Percentiles rank a stretch among this genome's conserved stretches.
phyloP scores from a whole-genome alignment of 2,797 vertebrate genomes.

The Cossypha heuglini region DNA sequence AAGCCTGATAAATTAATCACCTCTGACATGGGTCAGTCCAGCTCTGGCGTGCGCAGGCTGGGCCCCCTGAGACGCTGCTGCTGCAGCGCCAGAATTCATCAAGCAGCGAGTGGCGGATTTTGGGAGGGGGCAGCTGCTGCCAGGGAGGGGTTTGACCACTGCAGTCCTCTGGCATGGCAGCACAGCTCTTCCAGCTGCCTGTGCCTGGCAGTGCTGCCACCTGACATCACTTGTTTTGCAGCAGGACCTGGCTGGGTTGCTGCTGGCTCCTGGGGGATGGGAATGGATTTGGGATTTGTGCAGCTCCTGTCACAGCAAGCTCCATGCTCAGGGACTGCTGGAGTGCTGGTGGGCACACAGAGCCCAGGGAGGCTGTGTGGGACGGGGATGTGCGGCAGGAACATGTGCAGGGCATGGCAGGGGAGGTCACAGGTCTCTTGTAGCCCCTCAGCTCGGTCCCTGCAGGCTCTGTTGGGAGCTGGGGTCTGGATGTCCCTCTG shows the following conservation, averaged over 20 bases:
- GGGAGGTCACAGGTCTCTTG: not conserved
- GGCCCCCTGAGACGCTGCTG: conserved; percentile 29
- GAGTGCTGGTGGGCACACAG: rapidly evolving
- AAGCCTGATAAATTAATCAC: conserved; percentile 68
- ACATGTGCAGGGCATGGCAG: not conserved
- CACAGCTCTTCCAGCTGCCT: not conserved
- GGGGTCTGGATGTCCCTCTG: not conserved
- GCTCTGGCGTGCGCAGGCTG: conserved; percentile 36
- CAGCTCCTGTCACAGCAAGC: not conserved
- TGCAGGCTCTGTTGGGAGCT: rapidly evolving
- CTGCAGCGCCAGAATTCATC: not conserved
- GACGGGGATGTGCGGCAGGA: not conserved
- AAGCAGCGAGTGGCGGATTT: not conserved
- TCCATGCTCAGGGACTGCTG: not conserved
- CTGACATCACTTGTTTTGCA: not conserved
- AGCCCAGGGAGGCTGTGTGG: rapidly evolving
- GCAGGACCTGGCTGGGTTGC: not conserved
- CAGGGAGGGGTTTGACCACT: rapidly evolving
- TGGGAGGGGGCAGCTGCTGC: not conserved
- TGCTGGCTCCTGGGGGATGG: not conserved
- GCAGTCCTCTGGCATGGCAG: not conserved
- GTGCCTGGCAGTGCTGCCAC: not conserved
- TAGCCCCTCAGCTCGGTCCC: not conserved
- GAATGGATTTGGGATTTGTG: not conserved
- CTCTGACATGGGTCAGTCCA: conserved; percentile 61